phyloP scores from a whole-genome alignment of 2,797 vertebrate genomes.

The Channa striata region DNA sequence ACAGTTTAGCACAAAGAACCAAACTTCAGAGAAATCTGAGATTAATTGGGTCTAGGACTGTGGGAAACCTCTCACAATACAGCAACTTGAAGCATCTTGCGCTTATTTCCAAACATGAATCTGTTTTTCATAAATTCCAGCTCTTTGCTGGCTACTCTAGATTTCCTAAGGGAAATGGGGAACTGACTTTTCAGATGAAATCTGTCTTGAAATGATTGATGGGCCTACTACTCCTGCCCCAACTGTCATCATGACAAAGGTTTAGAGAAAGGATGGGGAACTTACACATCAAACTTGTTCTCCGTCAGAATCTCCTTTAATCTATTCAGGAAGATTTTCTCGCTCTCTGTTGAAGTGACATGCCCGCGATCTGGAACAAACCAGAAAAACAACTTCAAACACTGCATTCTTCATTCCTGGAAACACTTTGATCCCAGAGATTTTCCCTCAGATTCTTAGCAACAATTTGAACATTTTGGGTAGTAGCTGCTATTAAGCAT shows the following conservation, averaged over 20 bases:
- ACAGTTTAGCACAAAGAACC: slow-evolving; percentile 7
- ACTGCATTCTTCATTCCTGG: background rate
- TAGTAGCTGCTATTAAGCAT: background rate
- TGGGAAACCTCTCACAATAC: slow-evolving; percentile 12
- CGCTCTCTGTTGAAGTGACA: slow-evolving; percentile 89
- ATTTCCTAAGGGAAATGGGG: slow-evolving; percentile 7
- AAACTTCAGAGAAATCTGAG: slow-evolving; percentile 21
- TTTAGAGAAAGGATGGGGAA: slow-evolving; percentile 34
- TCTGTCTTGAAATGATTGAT: background rate
- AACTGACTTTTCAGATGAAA: slow-evolving; percentile 5
- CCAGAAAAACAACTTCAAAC: slow-evolving; percentile 31
- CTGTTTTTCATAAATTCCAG: background rate
- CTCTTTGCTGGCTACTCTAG: slow-evolving; percentile 4
- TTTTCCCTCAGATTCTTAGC: background rate
- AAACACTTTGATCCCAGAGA: background rate
- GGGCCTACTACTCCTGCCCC: background rate
- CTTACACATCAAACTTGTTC: slow-evolving; percentile 95
- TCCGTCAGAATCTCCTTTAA: slow-evolving; percentile 95
- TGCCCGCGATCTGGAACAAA: slow-evolving; percentile 89
- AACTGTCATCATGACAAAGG: background rate
- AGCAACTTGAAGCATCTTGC: slow-evolving; percentile 27
- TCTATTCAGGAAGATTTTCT: slow-evolving; percentile 93
- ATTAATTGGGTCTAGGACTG: slow-evolving; percentile 22
- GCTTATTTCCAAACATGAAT: slow-evolving; percentile 27
- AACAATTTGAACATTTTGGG: slow-evolving; percentile 19